Base-by-base conservation (phyloP, 53 echinoderm and acorn worm species). In the Holothuria leucospilota region DNA sequence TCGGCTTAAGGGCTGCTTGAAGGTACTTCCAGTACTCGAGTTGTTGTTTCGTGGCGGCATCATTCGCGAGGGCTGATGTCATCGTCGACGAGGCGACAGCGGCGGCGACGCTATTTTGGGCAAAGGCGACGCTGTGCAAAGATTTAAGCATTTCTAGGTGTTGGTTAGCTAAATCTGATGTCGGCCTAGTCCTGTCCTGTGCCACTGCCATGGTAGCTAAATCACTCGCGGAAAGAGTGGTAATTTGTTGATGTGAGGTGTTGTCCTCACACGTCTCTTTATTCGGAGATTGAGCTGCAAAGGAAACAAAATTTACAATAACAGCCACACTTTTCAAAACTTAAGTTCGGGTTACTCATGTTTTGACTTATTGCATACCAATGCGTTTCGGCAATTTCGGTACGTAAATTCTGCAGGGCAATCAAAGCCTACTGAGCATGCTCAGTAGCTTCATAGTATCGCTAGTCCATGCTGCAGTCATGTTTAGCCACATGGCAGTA, bases 11-110 rank as follows among this genome's bases (percentile, higher is more conserved):
- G 8, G 84, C 68, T 28, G 84, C 84, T 24, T 64, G 67, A 21
- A 83, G 68, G 84, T 83, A 82, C 39, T 49, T 62, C 82, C 82
- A 82, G 40, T 82, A 82, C n/a, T 82, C 84, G 46, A 83, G 65
- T 81, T 81, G 81, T 46, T 83, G 84, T 52, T 83, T 64, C n/a
- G 65, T 25, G 40, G 84, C 46, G 25, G 65, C 42, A 23, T 83
- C 68, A 25, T 83, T 64, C 26, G 68, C 25, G 4, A 83, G 10
- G 9, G 65, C 46, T 80, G 80, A 80, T 58, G 80, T 59, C 61
- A 80, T 62, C 20, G 80, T 80, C 61, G 80, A 80, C 18, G 65
- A 66, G 21, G 84, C 84, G 14, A 83, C 84, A 27, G 84, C 84
- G 26, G 51, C 67, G 65, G 68, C 84, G 21, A 67, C 84, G 39